A percentile compares a stretch with the other conserved stretches of the same genome.
These are phyloP conservation scores for Hybos culiciformis DNA, from an alignment of 2,888 invertebrate species.

Conservation along the genomic window DNA sequence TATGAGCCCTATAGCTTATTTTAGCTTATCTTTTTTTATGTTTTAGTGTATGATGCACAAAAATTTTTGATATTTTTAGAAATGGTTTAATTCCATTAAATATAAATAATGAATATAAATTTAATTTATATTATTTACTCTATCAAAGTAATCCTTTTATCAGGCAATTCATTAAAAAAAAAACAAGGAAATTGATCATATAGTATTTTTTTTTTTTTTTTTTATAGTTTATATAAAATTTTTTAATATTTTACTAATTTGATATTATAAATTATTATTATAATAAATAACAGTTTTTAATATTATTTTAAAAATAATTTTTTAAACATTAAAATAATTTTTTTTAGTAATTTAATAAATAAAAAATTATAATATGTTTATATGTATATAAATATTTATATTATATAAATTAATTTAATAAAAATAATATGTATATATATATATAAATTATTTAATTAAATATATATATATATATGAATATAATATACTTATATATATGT, in stretches of 20 bases:
- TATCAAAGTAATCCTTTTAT: conserved; percentile 49
- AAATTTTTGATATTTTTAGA: conserved; percentile 46
- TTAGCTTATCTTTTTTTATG: conserved; percentile 44
- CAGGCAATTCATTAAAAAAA: conserved; percentile 35
- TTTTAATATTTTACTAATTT: neutral
- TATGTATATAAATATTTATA: conserved; percentile 14
- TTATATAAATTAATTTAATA: conserved; percentile 15
- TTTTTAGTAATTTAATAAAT: conserved; percentile 12
- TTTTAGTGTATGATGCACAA: conserved; percentile 49
- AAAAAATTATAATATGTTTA: conserved; percentile 11
- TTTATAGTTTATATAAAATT: conserved; percentile 1
- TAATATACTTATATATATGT: conserved; percentile 7
- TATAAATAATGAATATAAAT: conserved; percentile 28
- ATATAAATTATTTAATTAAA: conserved; percentile 18
- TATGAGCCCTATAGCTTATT: conserved; percentile 38
- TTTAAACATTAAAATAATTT: conserved; percentile 11
- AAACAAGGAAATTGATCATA: conserved; percentile 15
- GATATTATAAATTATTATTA: neutral
- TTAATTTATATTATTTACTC: conserved; percentile 39
- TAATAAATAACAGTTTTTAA: conserved; percentile 15
- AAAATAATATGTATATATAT: conserved; percentile 21
- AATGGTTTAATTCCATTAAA: conserved; percentile 49
- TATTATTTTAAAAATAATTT: conserved; percentile 10
- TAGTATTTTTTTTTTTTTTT: neutral
- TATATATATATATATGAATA: conserved; percentile 15